These are phyloP conservation scores for Hoplodrina ambigua DNA, from an alignment of 2,888 invertebrate genomes.

Conservation along the genomic window DNA sequence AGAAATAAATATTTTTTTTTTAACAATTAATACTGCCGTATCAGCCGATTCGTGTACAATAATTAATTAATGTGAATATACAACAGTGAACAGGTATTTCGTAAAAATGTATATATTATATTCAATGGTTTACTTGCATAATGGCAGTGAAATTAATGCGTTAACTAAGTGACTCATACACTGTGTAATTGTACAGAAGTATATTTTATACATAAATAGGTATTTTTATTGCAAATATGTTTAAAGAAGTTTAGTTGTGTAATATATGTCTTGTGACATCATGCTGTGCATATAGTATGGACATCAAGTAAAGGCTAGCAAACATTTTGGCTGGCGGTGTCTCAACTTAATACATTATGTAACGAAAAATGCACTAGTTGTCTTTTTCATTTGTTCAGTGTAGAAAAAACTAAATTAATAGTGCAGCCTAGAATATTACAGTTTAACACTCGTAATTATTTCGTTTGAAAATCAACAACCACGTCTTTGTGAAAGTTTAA, in stretches of 20 bases:
- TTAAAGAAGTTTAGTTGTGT: background rate
- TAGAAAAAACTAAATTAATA: background rate
- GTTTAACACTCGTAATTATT: constrained; percentile 13
- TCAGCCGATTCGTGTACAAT: constrained; percentile 52
- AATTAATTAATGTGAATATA: constrained; percentile 37
- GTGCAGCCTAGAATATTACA: constrained; percentile 10
- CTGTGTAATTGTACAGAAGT: constrained; percentile 10
- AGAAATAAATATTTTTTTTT: constrained; percentile 53
- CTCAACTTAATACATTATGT: background rate
- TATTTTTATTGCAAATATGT: background rate
- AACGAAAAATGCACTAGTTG: background rate
- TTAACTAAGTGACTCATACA: constrained; percentile 31
- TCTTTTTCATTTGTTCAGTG: constrained; percentile 6
- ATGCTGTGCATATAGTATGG: background rate
- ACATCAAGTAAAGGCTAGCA: background rate
- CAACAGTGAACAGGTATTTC: constrained; percentile 32
- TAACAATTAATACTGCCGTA: constrained; percentile 58
- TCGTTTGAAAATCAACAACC: constrained; percentile 42
- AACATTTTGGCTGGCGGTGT: background rate
- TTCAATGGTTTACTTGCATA: constrained; percentile 33
- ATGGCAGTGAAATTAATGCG: constrained; percentile 56
- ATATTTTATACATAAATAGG: background rate
- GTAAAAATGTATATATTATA: constrained; percentile 38
- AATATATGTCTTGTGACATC: background rate
- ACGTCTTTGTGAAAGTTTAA: constrained; percentile 37